Percentiles rank a stretch among this genome's conserved stretches.
phyloP scores from a whole-genome alignment of 2,797 vertebrate species.

The Pitangus sulphuratus region DNA sequence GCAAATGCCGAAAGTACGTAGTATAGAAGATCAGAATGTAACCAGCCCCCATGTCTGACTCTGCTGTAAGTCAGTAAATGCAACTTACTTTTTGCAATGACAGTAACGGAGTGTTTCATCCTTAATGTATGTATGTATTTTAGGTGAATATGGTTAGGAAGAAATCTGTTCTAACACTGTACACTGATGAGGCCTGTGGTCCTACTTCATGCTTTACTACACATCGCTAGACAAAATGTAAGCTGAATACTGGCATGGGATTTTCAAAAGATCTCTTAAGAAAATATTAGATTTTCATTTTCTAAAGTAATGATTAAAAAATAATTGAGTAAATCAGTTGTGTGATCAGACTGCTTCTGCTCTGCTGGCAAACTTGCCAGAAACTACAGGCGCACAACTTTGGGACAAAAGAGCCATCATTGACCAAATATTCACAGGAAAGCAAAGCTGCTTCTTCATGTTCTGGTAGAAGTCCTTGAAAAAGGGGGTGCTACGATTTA shows the following conservation, averaged over 20 bases:
- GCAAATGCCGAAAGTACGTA: not conserved
- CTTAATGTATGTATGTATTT: not conserved
- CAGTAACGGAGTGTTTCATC: not conserved
- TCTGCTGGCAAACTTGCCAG: not conserved
- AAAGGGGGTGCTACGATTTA: constrained; percentile 34
- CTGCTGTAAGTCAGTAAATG: not conserved
- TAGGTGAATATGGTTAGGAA: not conserved
- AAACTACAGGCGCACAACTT: not conserved
- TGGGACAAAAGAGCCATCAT: not conserved
- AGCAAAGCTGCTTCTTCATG: not conserved
- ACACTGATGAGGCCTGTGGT: not conserved
- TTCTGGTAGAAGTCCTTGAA: not conserved
- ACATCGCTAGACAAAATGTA: not conserved
- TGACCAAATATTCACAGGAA: not conserved
- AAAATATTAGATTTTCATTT: not conserved
- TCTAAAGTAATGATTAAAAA: not conserved
- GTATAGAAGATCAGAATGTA: not conserved
- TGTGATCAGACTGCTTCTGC: not conserved
- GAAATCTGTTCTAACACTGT: not conserved
- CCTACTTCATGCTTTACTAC: not conserved
- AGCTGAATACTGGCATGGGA: not conserved
- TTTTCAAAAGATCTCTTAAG: not conserved
- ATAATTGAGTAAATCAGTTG: not conserved
- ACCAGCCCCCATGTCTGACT: not conserved
- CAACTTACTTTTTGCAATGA: not conserved